Conservation (phyloP, 2,113 vertebrate species). For the Beaufortia kweichowensis region DNA sequence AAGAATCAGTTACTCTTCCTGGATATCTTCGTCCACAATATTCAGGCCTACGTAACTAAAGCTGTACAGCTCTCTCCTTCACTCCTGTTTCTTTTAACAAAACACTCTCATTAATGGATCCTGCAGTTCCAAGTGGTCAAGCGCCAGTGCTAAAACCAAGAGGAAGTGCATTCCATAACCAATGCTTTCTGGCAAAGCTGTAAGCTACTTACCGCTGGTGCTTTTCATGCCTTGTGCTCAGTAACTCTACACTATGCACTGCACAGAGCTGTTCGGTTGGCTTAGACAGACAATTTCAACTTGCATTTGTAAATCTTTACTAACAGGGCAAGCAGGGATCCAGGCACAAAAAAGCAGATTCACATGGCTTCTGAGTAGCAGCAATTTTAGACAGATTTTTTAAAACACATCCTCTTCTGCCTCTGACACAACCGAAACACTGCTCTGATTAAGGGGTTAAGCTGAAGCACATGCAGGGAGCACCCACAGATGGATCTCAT, state of each 20-base stretch:
- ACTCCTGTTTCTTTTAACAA: conserved; percentile 10
- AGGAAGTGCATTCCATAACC: conserved; percentile 40
- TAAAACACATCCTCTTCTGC: conserved; percentile 3
- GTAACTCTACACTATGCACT: conserved; percentile 1
- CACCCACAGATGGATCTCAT: conserved; percentile 42
- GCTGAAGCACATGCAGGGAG: conserved; percentile 64
- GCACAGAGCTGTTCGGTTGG: background rate
- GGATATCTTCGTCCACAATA: background rate
- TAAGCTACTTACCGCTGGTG: conserved; percentile 25
- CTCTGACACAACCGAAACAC: background rate
- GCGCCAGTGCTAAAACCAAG: conserved; percentile 30
- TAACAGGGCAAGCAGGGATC: background rate
- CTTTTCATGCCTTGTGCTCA: conserved; percentile 14
- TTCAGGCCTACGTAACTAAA: conserved; percentile 1
- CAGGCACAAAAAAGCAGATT: background rate
- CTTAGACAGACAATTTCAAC: conserved; percentile 1
- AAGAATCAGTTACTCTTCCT: background rate
- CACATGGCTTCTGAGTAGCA: background rate
- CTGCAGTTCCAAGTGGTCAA: conserved; percentile 19
- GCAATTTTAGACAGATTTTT: background rate
- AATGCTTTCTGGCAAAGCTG: conserved; percentile 35
- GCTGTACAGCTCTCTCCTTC: background rate
- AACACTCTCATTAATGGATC: conserved; percentile 28
- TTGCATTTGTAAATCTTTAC: background rate
- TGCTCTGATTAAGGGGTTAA: conserved; percentile 69